Conservation (phyloP, 2,113 vertebrate species). For the Dascyllus trimaculatus region DNA sequence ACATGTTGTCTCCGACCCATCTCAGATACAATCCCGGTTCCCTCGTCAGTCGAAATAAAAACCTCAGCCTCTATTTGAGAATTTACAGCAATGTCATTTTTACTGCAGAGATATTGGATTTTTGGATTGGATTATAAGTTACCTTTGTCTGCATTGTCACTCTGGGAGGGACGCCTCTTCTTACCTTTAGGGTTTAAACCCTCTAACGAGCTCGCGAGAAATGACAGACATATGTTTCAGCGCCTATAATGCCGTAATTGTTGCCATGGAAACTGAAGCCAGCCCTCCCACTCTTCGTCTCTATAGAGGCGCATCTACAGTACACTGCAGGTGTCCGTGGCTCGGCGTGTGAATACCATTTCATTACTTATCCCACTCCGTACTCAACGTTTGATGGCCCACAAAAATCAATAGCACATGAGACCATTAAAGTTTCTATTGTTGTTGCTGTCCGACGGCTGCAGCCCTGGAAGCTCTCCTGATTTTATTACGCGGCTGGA, state of each 20-base stretch:
- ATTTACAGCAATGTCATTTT: constrained; percentile 7
- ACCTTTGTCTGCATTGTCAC: background rate
- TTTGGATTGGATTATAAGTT: constrained; percentile 6
- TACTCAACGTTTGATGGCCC: constrained; percentile 44
- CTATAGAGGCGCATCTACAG: background rate
- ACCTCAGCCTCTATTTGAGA: background rate
- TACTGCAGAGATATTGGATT: constrained; percentile 1
- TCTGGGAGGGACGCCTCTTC: background rate
- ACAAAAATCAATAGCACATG: constrained; percentile 48
- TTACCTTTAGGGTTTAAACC: background rate
- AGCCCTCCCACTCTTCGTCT: constrained; percentile 9
- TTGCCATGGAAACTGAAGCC: constrained; percentile 64
- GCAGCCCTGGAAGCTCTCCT: constrained; percentile 29
- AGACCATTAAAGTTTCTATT: constrained; percentile 41
- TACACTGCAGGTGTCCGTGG: constrained; percentile 10
- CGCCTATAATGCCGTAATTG: constrained; percentile 29
- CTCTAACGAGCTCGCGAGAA: background rate
- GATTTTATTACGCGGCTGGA: constrained; percentile 32
- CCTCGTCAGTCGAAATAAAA: background rate
- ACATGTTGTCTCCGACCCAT: too few species aligned
- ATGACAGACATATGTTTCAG: constrained; percentile 8
- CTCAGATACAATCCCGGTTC: background rate
- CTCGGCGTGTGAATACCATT: background rate
- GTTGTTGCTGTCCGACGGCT: constrained; percentile 6
- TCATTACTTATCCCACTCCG: constrained; percentile 32